Base-by-base conservation (phyloP, 1,140 invertebrate species). In the Trachymyrmex cornetzi region DNA sequence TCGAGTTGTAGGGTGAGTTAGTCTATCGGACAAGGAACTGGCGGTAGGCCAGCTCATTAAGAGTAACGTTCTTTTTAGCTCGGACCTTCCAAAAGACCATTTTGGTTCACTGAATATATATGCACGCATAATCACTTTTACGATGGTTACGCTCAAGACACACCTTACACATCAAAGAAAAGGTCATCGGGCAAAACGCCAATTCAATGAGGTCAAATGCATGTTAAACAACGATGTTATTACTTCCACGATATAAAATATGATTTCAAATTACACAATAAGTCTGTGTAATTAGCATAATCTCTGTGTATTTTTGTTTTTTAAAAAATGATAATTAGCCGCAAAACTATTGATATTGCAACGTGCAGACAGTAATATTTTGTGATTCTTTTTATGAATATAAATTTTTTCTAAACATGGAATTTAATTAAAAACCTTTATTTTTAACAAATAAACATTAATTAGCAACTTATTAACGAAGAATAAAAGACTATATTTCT, bases 11-110 rank as follows among this genome's bases (percentile, higher is more conserved):
- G 66, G n/a, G 6, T 24, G 61, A 22, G 48, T 67, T 75, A 61
- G 34, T 84, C 61, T 67, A 74, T 85, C 59, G 53, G 86, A 91
- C 89, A 90, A 91, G 86, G 19, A 90, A 64, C 85, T 92, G 91
- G 91, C 91, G 38, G 24, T 22, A n/a, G 82, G 89, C 91, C 91
- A 92, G 90, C 89, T 90, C 91, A 91, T 92, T 91, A 92, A 85
- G 89, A 90, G 74, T 72, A 87, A 90, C 82, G 77, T 92, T 90
- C 86, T 91, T 85, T 90, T 92, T 86, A 84, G 64, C 88, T 85
- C 24, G 75, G 66, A 89, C 66, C 34, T 12, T 63, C 80, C 53
- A 19, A 85, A 74, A 74, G 64, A 64, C 55, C 61, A 71, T 86
- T 86, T 77, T 80, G 81, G 67, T 84, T 74, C 86, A 50, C 59